Evolutionary conservation across 2,113 vertebrate species (phyloP), one percentile per base, ranked within the genome.

Genomic region (Nycticorax nycticorax): DNA sequence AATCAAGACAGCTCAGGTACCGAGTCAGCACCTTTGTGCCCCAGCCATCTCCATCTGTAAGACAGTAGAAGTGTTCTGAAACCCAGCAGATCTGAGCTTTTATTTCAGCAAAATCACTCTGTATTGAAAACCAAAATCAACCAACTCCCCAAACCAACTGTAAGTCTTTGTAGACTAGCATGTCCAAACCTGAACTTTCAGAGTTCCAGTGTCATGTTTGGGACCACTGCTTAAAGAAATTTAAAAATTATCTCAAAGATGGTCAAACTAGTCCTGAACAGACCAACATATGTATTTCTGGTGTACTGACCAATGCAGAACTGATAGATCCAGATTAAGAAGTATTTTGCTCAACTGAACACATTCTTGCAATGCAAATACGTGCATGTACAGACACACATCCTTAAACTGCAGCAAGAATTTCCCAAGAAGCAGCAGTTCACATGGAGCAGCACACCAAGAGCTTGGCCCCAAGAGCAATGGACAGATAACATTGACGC

Each of bases 231-330:
- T 60, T 86, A 63, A 26, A 35, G 10, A 50, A 76, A 62, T n/a
- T 64, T 76, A 33, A 60, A 68, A 55, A 24, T 21, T 67, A 69
- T 8, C 52, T 87, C 27, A 18, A 43, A 43, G 5, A 26, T 52
- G 30, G 22, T 75, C 30, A 79, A 43, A 92, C 17, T 23, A 71
- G 39, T 35, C 43, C 43, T 76, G 30, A 82, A 72, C 12, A 82
- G 12, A 75, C 27, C 0, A 0, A 32, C 35, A 69, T 1, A 18
- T 1, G 32, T 55, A 63, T 71, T 35, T 74, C 20, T n/a, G 6
- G 24, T 26, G 3, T 27, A n/a, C n/a, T 33, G 16, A 32, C 26
- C 47, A 89, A 50, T 1, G 7, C 53, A 91, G 59, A 76, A 84
- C 47, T 59, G 37, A 78, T 27, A 71, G 84, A 92, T 6, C 50